These are phyloP conservation scores for Zaprionus tsacasi DNA, from an alignment of 1,140 invertebrate species.

Conservation along the genomic window DNA sequence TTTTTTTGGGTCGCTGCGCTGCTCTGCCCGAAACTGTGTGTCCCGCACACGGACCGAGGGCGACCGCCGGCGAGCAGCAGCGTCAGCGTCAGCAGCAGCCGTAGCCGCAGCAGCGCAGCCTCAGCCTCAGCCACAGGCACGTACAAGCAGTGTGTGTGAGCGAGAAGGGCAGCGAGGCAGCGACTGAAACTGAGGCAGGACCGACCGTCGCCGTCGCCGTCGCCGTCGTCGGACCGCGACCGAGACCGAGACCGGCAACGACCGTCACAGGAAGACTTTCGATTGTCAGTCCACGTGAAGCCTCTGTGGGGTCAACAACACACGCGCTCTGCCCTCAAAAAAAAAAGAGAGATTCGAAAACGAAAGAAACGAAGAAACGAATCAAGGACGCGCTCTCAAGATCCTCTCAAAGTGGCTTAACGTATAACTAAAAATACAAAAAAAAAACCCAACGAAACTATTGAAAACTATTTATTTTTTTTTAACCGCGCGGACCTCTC, in stretches of 20 bases:
- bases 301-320: slow-evolving; percentile 84
- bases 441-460: not conserved
- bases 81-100: slow-evolving; percentile 44
- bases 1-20: slow-evolving; percentile 45
- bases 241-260: slow-evolving; percentile 34
- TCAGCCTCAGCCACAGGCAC: slow-evolving; percentile 3
- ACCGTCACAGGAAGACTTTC: slow-evolving; percentile 78
- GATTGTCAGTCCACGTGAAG: slow-evolving; percentile 83
- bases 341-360: not conserved
- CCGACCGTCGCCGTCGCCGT: not conserved
- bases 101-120: slow-evolving; percentile 52
- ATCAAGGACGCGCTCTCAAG: slow-evolving; percentile 48
- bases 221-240: slow-evolving; percentile 25
- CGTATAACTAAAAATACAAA: not conserved
- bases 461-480: slow-evolving; percentile 24
- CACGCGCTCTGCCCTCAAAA: slow-evolving; percentile 64
- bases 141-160: not conserved
- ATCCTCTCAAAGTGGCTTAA: slow-evolving; percentile 38
- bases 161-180: slow-evolving; percentile 7
- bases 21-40: not conserved
- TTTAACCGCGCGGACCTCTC: slow-evolving; percentile 10
- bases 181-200: not conserved
- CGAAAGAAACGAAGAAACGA: slow-evolving; percentile 7
- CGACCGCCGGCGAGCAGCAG: slow-evolving; percentile 39
- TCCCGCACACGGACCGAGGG: slow-evolving; percentile 47